Evolutionary conservation across 2,113 vertebrate species (phyloP).

Genomic region (Python bivittatus): DNA sequence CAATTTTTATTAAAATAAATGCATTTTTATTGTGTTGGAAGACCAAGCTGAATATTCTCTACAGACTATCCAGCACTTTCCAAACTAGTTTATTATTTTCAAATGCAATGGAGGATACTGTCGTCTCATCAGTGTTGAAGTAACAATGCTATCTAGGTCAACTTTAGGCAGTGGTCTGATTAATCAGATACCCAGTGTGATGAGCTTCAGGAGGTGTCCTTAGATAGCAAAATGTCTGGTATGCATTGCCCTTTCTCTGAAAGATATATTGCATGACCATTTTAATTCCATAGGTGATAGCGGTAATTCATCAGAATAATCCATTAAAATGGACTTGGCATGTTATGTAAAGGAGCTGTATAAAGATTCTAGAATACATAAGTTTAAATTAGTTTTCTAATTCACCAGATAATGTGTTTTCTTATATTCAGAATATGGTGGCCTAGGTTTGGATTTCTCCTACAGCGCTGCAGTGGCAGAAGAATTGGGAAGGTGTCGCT

Average conservation of each 20-base stretch:
- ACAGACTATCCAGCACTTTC: neutral
- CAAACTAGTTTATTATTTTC: neutral
- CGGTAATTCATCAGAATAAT: neutral
- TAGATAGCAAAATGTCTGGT: neutral
- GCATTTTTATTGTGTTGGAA: too few species aligned
- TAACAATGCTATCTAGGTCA: neutral
- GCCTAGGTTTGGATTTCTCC: conserved; percentile 86
- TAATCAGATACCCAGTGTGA: neutral
- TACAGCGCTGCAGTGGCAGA: conserved; percentile 84
- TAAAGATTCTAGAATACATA: neutral
- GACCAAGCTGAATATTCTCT: neutral
- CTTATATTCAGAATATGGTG: conserved; percentile 80
- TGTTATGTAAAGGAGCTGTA: neutral
- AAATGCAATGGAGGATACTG: neutral
- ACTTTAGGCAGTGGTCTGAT: neutral
- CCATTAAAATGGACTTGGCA: neutral
- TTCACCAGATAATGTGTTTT: neutral
- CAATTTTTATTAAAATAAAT: too few species aligned
- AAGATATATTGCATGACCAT: neutral
- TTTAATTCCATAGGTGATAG: neutral
- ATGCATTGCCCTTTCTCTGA: neutral
- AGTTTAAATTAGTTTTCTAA: neutral
- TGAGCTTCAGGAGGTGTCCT: neutral
- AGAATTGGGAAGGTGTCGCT: conserved; percentile 82
- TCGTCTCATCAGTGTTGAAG: neutral